phyloP scores from a whole-genome alignment of 2,888 invertebrate species.

The Nephrotoma guestfalica region DNA sequence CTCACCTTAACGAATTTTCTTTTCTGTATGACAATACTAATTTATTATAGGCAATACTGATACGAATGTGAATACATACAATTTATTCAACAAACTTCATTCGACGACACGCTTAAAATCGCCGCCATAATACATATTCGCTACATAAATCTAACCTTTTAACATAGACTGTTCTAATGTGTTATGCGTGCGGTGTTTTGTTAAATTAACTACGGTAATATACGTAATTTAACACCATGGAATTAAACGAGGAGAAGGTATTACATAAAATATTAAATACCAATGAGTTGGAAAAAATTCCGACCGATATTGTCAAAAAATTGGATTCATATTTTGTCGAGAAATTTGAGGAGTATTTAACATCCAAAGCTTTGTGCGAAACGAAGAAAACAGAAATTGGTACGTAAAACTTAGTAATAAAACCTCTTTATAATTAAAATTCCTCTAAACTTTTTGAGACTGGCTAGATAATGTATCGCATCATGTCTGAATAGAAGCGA shows the following conservation, averaged over 20 bases:
- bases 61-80: neutral
- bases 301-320: conserved; percentile 41
- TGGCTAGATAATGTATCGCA: neutral
- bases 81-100: neutral
- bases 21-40: neutral
- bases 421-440: neutral
- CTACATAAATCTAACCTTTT: conserved; percentile 1
- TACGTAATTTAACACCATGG: conserved; percentile 17
- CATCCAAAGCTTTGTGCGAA: conserved; percentile 58
- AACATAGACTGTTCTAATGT: neutral
- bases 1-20: neutral
- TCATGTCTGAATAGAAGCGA: neutral
- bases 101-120: neutral
- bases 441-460: neutral
- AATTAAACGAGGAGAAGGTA: conserved; percentile 28
- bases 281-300: conserved; percentile 41
- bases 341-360: conserved; percentile 56
- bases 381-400: conserved; percentile 19
- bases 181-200: conserved; percentile 1
- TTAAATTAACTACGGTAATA: neutral
- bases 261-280: conserved; percentile 32
- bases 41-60: neutral
- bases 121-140: conserved; percentile 1
- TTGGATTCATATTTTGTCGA: conserved; percentile 43
- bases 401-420: conserved; percentile 16